Evolutionary conservation across 2,797 vertebrate species (phyloP).

Genomic region (Rousettus madagascariensis): DNA sequence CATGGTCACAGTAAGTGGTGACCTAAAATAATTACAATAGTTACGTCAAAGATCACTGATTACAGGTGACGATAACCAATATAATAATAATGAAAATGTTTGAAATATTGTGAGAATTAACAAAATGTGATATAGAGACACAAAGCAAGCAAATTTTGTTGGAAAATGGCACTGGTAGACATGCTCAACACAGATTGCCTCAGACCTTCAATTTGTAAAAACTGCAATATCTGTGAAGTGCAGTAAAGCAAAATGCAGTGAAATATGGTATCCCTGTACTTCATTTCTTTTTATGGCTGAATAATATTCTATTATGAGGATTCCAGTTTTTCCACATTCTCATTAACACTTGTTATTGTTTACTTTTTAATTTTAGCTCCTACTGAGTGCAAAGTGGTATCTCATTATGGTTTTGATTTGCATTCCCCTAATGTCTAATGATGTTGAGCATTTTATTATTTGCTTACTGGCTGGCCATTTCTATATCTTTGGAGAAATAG

Average conservation of each 20-base stretch:
- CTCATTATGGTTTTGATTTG: slow-evolving; percentile 21
- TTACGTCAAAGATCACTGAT: neutral
- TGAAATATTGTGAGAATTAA: neutral
- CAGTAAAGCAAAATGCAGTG: neutral
- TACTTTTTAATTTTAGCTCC: neutral
- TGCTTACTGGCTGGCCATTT: neutral
- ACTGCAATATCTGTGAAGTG: neutral
- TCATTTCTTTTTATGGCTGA: neutral
- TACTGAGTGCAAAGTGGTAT: neutral
- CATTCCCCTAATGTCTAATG: neutral
- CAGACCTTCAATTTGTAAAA: neutral
- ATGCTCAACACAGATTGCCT: neutral
- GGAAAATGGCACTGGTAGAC: neutral
- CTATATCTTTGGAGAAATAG: neutral
- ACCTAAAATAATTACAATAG: neutral
- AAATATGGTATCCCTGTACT: neutral
- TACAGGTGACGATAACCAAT: neutral
- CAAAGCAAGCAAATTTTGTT: neutral
- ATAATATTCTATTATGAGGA: neutral
- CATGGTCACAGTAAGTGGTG: neutral
- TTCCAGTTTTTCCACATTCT: neutral
- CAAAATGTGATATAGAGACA: neutral
- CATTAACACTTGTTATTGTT: neutral
- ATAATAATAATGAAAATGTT: neutral
- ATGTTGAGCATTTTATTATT: neutral